Conservation (phyloP, 2,888 invertebrate genomes). For the Rhingia rostrata region DNA sequence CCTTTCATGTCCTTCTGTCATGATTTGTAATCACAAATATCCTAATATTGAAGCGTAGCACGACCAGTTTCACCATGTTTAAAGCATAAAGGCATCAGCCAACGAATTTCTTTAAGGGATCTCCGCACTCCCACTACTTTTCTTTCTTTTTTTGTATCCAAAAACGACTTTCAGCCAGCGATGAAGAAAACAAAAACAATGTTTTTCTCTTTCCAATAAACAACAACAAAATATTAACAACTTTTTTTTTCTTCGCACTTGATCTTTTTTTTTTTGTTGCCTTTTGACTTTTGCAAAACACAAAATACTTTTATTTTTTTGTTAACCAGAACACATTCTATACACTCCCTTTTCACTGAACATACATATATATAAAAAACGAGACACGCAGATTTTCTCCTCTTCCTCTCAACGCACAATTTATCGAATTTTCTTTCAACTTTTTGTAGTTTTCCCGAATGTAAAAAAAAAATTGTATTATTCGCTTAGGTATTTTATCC, state of each 20-base stretch:
- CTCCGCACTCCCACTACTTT: conserved; percentile 42
- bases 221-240: conserved; percentile 11
- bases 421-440: conserved; percentile 50
- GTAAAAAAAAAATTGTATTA: conserved; percentile 11
- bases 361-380: conserved; percentile 47
- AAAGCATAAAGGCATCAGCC: conserved; percentile 88
- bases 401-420: conserved; percentile 41
- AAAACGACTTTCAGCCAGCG: neutral
- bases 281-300: conserved; percentile 60
- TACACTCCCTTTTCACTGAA: conserved; percentile 72
- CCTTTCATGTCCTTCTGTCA: conserved; percentile 96
- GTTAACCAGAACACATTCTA: conserved; percentile 41
- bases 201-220: conserved; percentile 1
- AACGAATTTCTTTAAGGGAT: conserved; percentile 66
- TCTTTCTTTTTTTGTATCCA: neutral
- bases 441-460: conserved; percentile 38
- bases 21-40: conserved; percentile 92
- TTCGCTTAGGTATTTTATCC: conserved; percentile 18
- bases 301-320: conserved; percentile 31
- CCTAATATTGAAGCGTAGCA: conserved; percentile 91
- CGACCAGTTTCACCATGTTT: conserved; percentile 93
- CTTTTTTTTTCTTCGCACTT: conserved; percentile 21
- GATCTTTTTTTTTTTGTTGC: conserved; percentile 47
- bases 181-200: conserved; percentile 12
- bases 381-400: conserved; percentile 70